Evolutionary conservation across 2,888 invertebrate species (phyloP).

Genomic region (Drosophila emarginata): DNA sequence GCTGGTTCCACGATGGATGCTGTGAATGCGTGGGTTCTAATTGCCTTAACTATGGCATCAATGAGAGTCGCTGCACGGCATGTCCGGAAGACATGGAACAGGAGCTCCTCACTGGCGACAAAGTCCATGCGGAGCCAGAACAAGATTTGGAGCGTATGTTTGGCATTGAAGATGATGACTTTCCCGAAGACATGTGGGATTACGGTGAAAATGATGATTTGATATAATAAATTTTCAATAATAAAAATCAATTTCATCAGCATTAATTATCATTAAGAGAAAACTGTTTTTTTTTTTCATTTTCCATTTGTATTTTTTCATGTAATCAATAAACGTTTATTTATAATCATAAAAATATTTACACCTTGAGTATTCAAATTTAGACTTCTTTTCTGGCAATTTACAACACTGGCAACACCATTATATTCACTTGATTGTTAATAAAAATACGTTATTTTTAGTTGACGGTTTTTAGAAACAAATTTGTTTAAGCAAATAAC

Average conservation of each 20-base stretch:
- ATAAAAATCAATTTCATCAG: background rate
- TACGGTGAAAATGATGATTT: slow-evolving; percentile 83
- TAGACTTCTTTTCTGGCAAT: no score
- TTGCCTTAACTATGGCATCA: slow-evolving; percentile 94
- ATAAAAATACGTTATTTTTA: no score
- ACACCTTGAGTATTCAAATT: no score
- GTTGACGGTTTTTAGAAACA: no score
- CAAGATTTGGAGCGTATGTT: slow-evolving; percentile 78
- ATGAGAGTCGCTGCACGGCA: slow-evolving; percentile 89
- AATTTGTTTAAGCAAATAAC: no score
- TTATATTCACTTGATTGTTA: no score
- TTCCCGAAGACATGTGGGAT: slow-evolving; percentile 84
- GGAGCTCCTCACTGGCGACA: slow-evolving; percentile 81
- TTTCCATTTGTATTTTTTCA: background rate
- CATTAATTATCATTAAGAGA: background rate
- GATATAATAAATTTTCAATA: slow-evolving; percentile 17
- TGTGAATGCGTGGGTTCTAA: slow-evolving; percentile 95
- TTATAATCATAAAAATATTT: background rate
- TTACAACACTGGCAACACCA: no score
- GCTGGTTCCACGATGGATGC: slow-evolving; percentile 97
- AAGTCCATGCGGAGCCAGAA: slow-evolving; percentile 42
- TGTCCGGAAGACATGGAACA: slow-evolving; percentile 83
- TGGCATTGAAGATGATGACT: slow-evolving; percentile 74
- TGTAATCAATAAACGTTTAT: background rate
- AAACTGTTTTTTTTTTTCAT: background rate